Percentiles rank a stretch among this genome's conserved stretches.
Conservation (phyloP, 2,797 vertebrate genomes). For the Molossus molossus region DNA sequence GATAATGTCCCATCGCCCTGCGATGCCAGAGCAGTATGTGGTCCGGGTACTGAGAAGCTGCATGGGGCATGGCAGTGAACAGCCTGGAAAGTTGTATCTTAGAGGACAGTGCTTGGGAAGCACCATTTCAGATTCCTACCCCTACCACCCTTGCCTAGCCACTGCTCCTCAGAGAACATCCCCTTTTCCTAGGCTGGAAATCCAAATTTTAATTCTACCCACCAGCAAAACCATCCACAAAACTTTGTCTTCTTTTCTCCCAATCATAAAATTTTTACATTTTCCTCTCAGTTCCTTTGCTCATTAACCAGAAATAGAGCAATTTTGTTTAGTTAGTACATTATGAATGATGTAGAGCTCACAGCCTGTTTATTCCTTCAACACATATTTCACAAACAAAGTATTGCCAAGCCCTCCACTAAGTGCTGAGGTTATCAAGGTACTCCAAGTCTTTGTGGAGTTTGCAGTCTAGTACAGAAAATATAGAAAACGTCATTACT, state of each 20-base stretch:
- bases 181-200: background rate
- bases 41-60: no score
- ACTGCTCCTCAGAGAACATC: background rate
- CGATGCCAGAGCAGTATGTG: background rate
- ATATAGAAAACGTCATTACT: background rate
- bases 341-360: background rate
- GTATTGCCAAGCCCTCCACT: background rate
- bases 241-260: background rate
- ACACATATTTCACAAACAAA: slow-evolving; percentile 6
- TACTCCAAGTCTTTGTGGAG: background rate
- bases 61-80: background rate
- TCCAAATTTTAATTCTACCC: background rate
- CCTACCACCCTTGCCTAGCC: no score
- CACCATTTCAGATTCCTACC: background rate
- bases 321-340: background rate
- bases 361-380: slow-evolving; percentile 9
- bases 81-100: background rate
- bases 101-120: background rate
- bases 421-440: background rate
- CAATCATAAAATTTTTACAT: background rate
- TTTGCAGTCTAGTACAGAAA: background rate
- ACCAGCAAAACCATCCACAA: background rate
- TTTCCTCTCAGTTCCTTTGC: background rate
- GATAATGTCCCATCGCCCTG: background rate
- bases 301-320: background rate